Evolutionary conservation across 2,888 invertebrate genomes (phyloP).

Genomic region (Cryptosula pallasiana): DNA sequence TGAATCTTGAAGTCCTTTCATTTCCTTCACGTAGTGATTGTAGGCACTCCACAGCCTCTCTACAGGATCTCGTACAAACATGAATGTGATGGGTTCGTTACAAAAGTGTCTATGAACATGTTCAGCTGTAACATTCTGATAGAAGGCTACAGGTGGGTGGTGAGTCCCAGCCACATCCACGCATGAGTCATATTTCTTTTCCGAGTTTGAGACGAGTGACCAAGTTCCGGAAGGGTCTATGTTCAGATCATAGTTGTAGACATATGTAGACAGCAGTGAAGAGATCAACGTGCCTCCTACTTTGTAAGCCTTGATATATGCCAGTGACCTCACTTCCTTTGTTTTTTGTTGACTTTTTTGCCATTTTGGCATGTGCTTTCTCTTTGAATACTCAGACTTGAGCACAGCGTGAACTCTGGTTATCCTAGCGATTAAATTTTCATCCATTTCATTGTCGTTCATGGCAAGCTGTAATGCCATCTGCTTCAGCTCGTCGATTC

Average conservation of each 20-base stretch:
- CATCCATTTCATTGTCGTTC: neutral
- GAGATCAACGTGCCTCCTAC: slow-evolving; percentile 5
- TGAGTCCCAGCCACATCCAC: neutral
- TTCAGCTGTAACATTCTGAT: neutral
- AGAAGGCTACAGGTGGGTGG: neutral
- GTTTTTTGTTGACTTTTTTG: neutral
- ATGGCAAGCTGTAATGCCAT: neutral
- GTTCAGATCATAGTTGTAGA: neutral
- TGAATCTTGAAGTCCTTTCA: neutral
- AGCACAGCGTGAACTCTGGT: neutral
- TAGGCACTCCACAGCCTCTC: slow-evolving; percentile 11
- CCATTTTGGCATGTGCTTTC: neutral
- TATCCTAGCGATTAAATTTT: neutral
- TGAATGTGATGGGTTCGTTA: neutral
- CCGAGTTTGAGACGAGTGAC: neutral
- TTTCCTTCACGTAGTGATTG: neutral
- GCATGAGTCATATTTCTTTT: neutral
- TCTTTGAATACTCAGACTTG: neutral
- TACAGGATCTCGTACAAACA: neutral
- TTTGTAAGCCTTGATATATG: slow-evolving; percentile 14
- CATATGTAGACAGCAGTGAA: neutral
- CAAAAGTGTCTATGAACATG: neutral
- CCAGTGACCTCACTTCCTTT: neutral
- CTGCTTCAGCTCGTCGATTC: neutral
- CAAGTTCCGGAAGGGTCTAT: neutral